Evolutionary conservation across 92 coral and sea anemone species (phyloP).

Genomic region (Phenganax stokvisi): DNA sequence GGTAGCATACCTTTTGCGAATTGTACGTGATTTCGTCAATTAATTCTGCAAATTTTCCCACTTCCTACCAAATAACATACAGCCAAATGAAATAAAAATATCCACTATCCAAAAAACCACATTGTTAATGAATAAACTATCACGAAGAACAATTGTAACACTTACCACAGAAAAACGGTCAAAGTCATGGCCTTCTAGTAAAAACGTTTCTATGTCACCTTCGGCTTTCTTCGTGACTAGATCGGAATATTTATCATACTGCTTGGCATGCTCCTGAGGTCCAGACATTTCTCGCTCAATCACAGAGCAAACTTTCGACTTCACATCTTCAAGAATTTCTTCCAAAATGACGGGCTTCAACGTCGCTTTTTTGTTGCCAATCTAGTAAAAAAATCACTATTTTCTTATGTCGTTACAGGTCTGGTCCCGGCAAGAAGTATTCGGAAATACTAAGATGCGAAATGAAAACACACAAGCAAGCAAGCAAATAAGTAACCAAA

Average conservation of each 20-base stretch:
- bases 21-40: conserved; percentile 89
- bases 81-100: not conserved
- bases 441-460: not conserved
- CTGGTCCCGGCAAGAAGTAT: no score
- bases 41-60: conserved; percentile 84
- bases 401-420: not conserved
- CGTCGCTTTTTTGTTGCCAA: conserved; percentile 78
- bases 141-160: not conserved
- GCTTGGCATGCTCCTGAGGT: conserved; percentile 87
- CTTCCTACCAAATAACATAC: conserved; percentile 59
- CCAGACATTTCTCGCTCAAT: conserved; percentile 81
- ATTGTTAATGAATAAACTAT: not conserved
- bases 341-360: conserved; percentile 90
- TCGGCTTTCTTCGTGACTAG: conserved; percentile 90
- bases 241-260: conserved; percentile 85
- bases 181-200: conserved; percentile 95
- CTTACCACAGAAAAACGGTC: conserved; percentile 85
- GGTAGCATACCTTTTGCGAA: conserved; percentile 74
- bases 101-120: not conserved
- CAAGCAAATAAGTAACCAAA: not conserved
- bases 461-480: not conserved
- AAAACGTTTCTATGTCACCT: conserved; percentile 83
- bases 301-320: conserved; percentile 79
- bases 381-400: conserved; percentile 26
- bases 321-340: conserved; percentile 87